Conservation (phyloP, 23 tunicate species). For the Styela plicata region DNA sequence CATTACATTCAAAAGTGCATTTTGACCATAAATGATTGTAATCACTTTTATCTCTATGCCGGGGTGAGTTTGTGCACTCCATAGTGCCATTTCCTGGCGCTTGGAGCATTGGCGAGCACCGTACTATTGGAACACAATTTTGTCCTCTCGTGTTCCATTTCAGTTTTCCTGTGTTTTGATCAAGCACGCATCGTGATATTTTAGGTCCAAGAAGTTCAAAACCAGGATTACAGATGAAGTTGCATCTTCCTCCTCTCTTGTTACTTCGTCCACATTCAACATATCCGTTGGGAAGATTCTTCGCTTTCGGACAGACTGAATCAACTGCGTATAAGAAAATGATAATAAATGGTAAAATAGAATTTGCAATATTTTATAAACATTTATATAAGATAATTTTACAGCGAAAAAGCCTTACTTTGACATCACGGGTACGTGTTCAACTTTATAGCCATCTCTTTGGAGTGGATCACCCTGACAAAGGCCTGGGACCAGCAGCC, state of each 20-base stretch:
- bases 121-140: not conserved
- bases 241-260: slow-evolving; percentile 2
- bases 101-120: not conserved
- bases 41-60: not conserved
- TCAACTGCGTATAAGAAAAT: not conserved
- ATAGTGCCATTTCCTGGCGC: not conserved
- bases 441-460: too few relatives aligned
- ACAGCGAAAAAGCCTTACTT: too few relatives aligned
- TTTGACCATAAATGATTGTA: not conserved
- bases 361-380: too few relatives aligned
- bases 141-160: slow-evolving; percentile 4
- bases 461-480: too few relatives aligned
- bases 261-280: not conserved
- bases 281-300: not conserved
- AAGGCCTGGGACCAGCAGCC: too few relatives aligned
- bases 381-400: too few relatives aligned
- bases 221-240: not conserved
- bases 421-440: too few relatives aligned
- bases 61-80: not conserved
- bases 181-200: not conserved
- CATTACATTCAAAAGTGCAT: not conserved
- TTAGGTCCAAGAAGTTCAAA: slow-evolving; percentile 5
- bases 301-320: slow-evolving; percentile 6
- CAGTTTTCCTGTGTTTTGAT: slow-evolving; percentile 6
- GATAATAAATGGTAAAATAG: not conserved